Percentiles rank a stretch among this genome's conserved stretches.
These are phyloP conservation scores for Staurois parvus DNA, from an alignment of 2,797 vertebrate genomes.

Conservation along the genomic window DNA sequence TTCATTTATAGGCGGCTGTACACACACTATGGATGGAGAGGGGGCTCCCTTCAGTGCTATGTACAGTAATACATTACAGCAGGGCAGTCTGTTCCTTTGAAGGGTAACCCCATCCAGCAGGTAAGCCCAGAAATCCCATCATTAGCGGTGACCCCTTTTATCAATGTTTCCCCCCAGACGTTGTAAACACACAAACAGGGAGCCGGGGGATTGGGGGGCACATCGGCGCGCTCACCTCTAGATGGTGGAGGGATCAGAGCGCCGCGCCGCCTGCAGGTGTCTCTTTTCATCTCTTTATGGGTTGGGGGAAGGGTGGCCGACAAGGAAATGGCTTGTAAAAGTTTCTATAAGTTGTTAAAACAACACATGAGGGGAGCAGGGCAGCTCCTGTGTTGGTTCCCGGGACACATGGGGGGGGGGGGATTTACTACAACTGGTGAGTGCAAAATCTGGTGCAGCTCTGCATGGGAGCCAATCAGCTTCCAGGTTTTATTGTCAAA, in stretches of 20 bases:
- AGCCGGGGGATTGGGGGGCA: conserved; percentile 2
- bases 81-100: neutral
- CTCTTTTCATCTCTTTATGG: neutral
- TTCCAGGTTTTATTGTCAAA: too few relatives aligned
- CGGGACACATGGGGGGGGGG: neutral
- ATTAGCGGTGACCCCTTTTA: conserved; percentile 24
- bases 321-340: neutral
- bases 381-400: neutral
- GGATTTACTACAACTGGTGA: too few relatives aligned
- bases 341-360: neutral
- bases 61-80: too few relatives aligned
- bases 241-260: neutral
- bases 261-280: neutral
- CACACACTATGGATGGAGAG: too few relatives aligned
- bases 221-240: too few relatives aligned
- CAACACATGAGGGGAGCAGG: too few relatives aligned
- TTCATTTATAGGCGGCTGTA: too few relatives aligned
- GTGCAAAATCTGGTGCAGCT: too few relatives aligned
- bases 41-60: too few relatives aligned
- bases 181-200: neutral
- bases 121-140: neutral
- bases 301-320: neutral
- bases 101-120: neutral
- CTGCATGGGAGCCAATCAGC: too few relatives aligned
- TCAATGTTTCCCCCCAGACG: neutral